Conservation (phyloP, 2,113 vertebrate genomes). For the Psammodynastes pulverulentus region DNA sequence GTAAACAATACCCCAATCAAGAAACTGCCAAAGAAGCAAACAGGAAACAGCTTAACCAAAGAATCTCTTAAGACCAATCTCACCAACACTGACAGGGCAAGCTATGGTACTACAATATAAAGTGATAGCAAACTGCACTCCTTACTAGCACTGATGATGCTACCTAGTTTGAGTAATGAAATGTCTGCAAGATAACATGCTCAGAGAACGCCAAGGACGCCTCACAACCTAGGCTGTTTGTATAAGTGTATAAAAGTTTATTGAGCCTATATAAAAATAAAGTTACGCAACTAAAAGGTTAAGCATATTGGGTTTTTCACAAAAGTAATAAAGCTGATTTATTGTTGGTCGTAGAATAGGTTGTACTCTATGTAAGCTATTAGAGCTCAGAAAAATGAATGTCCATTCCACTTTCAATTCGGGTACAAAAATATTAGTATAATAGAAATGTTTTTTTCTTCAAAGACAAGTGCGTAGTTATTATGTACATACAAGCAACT, state of each 20-base stretch:
- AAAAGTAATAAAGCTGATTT: neutral
- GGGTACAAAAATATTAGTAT: neutral
- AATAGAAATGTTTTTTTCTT: neutral
- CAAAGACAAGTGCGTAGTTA: neutral
- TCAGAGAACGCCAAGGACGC: too few relatives aligned
- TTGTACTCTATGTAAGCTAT: neutral
- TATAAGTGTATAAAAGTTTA: neutral
- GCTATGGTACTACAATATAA: too few relatives aligned
- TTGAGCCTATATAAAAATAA: neutral
- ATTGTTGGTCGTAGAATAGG: neutral
- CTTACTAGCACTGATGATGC: too few relatives aligned
- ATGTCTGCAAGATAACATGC: too few relatives aligned
- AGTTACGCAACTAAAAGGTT: neutral
- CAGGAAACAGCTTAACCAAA: too few relatives aligned
- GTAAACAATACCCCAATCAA: too few relatives aligned
- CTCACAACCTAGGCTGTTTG: neutral
- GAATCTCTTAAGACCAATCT: too few relatives aligned
- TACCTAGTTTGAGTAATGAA: too few relatives aligned
- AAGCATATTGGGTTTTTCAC: neutral
- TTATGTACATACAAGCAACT: neutral
- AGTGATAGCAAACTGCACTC: too few relatives aligned
- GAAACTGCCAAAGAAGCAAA: too few relatives aligned
- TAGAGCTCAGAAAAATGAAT: neutral
- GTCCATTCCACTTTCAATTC: neutral
- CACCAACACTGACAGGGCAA: too few relatives aligned